Base-by-base conservation (phyloP, 2,888 invertebrate species). In the Slavum lentiscoides region DNA sequence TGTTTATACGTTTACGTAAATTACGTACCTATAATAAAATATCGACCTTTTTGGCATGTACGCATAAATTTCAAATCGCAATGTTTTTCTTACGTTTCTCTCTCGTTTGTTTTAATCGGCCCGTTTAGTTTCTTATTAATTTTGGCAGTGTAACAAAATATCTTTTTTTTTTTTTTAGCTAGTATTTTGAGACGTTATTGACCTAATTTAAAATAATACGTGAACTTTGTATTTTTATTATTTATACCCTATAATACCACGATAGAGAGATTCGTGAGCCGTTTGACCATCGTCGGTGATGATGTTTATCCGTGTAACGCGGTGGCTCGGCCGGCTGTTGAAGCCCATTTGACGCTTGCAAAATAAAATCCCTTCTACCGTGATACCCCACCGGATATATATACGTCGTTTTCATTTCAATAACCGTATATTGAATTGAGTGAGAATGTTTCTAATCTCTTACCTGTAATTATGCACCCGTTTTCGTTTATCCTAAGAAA, bases 131-230 rank as follows among this genome's bases (percentile, higher is more conserved):
- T 21, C n/a, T 23, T 37, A n/a, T 30, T 67, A 76, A 13, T 62
- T 77, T 77, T 77, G 68, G 77, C 77, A 70, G 70, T 49, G 53
- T 43, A 69, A 21, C 77, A 70, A 77, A 77, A 62, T 55, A 62
- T 68, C 4, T 30, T 74, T 66, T 64, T 58, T 66, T 68, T 30
- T 30, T 74, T 66, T 64, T 58, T 66, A 11, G 37, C 21, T 59
- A 61, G 55, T 55, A 66, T 59, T 66, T 74, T 21, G 66, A 74
- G 21, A 43, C 39, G 17, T 66, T 23, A 76, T 43, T 68, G 75
- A 68, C 75, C 75, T 59, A 76, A 68, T 68, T 74, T 43, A 13
- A 43, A 23, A 1, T 30, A 23, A 59, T 68, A 19, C 49, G 23
- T 11, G 17, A 66, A 37, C 39, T 53, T 17, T 21, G n/a, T 30